phyloP scores from a whole-genome alignment of 1,140 invertebrate genomes.

The Musca vetustissima region DNA sequence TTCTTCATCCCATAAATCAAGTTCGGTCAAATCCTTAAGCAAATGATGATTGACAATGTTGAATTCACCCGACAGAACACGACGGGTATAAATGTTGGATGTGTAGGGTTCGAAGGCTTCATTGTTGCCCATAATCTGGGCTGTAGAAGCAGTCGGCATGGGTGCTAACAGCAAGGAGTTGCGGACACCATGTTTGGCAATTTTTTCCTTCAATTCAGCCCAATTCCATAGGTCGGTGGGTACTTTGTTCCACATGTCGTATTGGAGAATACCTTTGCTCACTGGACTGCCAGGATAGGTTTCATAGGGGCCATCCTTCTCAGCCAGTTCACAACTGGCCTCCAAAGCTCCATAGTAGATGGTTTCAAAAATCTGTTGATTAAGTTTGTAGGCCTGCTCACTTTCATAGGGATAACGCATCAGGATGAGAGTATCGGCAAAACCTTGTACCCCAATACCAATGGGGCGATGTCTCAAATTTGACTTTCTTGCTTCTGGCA shows the following conservation, averaged over 20 bases:
- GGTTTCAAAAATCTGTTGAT: conserved; percentile 97
- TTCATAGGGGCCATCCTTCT: conserved; percentile 84
- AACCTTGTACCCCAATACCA: conserved; percentile 93
- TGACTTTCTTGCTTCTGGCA: conserved; percentile 83
- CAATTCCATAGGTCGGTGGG: conserved; percentile 91
- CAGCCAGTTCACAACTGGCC: conserved; percentile 93
- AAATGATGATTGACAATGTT: conserved; percentile 97
- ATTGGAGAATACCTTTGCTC: conserved; percentile 95
- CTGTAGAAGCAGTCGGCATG: conserved; percentile 99
- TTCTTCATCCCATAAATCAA: conserved; percentile 91
- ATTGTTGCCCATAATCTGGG: conserved; percentile 98
- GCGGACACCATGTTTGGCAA: conserved; percentile 86
- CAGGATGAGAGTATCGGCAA: conserved; percentile 95
- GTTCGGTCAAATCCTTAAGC: conserved; percentile 88
- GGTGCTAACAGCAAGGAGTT: conserved; percentile 95
- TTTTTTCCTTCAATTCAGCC: conserved; percentile 80
- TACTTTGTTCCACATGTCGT: conserved; percentile 95
- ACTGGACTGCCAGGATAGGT: conserved; percentile 90
- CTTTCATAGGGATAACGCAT: conserved; percentile 93
- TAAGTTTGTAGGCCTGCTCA: conserved; percentile 81
- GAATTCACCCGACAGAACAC: conserved; percentile 89
- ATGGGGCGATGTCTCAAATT: conserved; percentile 95
- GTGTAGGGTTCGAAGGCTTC: conserved; percentile 99
- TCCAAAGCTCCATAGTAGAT: conserved; percentile 97
- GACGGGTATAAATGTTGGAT: conserved; percentile 92